Base-by-base conservation (phyloP, 2,888 invertebrate species). In the Lasioglossum morio region DNA sequence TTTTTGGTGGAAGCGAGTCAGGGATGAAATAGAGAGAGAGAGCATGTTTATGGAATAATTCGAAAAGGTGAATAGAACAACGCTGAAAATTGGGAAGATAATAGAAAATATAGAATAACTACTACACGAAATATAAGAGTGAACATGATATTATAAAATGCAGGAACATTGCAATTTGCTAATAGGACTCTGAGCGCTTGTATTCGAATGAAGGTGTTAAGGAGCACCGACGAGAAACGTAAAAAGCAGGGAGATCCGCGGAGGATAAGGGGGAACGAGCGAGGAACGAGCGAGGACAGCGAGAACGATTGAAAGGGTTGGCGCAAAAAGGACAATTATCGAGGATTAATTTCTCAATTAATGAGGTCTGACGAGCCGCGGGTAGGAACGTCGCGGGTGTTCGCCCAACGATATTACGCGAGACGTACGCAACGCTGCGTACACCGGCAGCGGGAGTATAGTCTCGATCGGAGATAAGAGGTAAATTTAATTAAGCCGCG, bases 311-410 rank as follows among this genome's bases (percentile, higher is more conserved):
- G 27, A 46, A n/a, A 43, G 79, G 53, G 53, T n/a, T 74, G 82
- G 72, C 48, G 76, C 63, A 76, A 82, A 77, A 83, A 83, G 85
- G 86, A 87, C 91, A 89, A 92, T 92, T 90, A 91, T 89, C 89
- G 87, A 77, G 87, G 89, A 92, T 92, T 92, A 92, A 92, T 92
- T 92, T 92, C 92, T 92, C 91, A 90, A 92, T 92, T 92, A 92
- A 92, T 88, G 89, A 90, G 86, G 34, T 30, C 75, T 85, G 89
- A 89, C 85, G 88, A 88, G 87, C 27, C 66, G 78, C 60, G 80
- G 84, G 46, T 46, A 77, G 53, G 73, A 79, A 69, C 78, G 88
- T 90, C 89, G 91, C 88, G 89, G 92, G 91, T 91, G 91, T 91
- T 77, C 88, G 85, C 70, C 79, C 60, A 14, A 34, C 66, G 30